Percentiles rank a stretch among this genome's conserved stretches.
phyloP scores from a whole-genome alignment of 2,113 vertebrate genomes.

The Ameiurus melas region DNA sequence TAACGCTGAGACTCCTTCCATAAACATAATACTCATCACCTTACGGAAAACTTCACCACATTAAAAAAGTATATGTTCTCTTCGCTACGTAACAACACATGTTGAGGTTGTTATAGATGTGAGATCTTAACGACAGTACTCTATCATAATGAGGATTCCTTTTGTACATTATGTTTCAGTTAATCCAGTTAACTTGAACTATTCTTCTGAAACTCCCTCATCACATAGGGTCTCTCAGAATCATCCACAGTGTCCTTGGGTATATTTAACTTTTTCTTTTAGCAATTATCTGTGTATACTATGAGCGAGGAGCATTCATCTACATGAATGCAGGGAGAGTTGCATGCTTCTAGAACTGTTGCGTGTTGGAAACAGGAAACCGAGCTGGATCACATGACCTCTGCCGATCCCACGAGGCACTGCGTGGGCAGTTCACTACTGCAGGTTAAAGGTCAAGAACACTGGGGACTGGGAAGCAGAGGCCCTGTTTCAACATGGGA shows the following conservation, averaged over 20 bases:
- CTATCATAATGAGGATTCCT: not conserved
- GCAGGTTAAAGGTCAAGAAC: slow-evolving; percentile 37
- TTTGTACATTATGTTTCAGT: not conserved
- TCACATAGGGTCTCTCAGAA: not conserved
- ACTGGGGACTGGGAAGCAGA: slow-evolving; percentile 32
- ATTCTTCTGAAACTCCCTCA: not conserved
- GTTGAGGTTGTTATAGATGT: not conserved
- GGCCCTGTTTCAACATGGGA: slow-evolving; percentile 23
- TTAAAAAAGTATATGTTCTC: not conserved
- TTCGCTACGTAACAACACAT: not conserved
- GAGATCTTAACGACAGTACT: not conserved
- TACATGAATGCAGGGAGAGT: not conserved
- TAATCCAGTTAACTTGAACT: not conserved
- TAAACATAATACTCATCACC: not conserved
- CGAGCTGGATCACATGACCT: slow-evolving; percentile 40
- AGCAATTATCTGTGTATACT: not conserved
- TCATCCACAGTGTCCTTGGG: not conserved
- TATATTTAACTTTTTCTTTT: not conserved
- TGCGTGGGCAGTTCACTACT: slow-evolving; percentile 9
- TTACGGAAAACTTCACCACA: not conserved
- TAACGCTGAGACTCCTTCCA: not conserved
- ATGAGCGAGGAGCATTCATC: not conserved
- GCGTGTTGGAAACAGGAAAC: slow-evolving; percentile 36
- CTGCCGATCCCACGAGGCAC: slow-evolving; percentile 28
- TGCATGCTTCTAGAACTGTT: slow-evolving; percentile 1